phyloP scores from a whole-genome alignment of 30 jellyfish, hydroid and myxozoan species.

The Chrysaora quinquecirrha region DNA sequence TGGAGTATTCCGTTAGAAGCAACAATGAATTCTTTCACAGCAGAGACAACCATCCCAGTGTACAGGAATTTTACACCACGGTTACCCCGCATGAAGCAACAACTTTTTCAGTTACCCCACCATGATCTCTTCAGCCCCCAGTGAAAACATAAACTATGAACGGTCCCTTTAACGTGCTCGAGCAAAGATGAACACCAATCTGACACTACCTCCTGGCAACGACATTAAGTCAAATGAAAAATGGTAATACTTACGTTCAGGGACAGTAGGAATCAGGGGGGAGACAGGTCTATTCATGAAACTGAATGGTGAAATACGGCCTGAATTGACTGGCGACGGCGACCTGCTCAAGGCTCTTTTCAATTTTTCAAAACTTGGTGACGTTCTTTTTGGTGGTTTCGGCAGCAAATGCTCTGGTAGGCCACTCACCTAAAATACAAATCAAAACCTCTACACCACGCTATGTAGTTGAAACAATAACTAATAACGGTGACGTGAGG shows the following conservation, averaged over 20 bases:
- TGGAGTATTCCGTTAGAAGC: too few relatives aligned
- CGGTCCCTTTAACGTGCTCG: too few relatives aligned
- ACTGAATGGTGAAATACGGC: slow-evolving; percentile 48
- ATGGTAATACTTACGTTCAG: slow-evolving; percentile 33
- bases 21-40: too few relatives aligned
- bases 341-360: slow-evolving; percentile 93
- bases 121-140: too few relatives aligned
- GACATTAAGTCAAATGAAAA: background rate
- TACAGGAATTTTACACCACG: too few relatives aligned
- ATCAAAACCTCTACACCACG: background rate
- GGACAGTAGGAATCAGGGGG: slow-evolving; percentile 44
- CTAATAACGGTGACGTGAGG: too few relatives aligned
- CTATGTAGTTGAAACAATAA: background rate
- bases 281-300: slow-evolving; percentile 69
- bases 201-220: too few relatives aligned
- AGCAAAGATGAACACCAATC: too few relatives aligned
- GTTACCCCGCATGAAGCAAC: too few relatives aligned
- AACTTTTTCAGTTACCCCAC: too few relatives aligned
- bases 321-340: slow-evolving; percentile 82
- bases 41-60: too few relatives aligned
- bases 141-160: too few relatives aligned
- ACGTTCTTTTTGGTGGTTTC: slow-evolving; percentile 89
- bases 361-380: slow-evolving; percentile 95
- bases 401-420: slow-evolving; percentile 99
- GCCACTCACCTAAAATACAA: slow-evolving; percentile 83